Base-by-base conservation (phyloP, 2,113 vertebrate species). In the Heterotis niloticus region DNA sequence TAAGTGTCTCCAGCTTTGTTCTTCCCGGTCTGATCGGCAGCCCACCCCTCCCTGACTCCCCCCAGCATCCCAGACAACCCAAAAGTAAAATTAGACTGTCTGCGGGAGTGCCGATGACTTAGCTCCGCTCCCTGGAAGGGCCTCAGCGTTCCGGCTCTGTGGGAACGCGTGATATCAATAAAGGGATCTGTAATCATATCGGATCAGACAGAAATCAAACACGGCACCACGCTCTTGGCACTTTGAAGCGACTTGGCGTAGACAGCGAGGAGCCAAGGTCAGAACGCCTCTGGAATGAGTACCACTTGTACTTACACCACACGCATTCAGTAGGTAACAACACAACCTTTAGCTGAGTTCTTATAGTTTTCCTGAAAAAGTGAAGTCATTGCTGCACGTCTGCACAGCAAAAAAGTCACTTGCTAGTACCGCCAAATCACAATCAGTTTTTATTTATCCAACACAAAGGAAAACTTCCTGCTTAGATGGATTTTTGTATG, bases 1-100 rank as follows among this genome's bases (percentile, higher is more conserved):
- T 98, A 91, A 95, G 94, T 78, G 1, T 23, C 73, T 66, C 13
- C 20, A n/a, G 23, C 70, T 57, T 67, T 24, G 17, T 28, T 7
- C n/a, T 75, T 20, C 59, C 24, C 64, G 34, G 69, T 66, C 64
- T 23, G 20, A 59, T 68, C 11, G 1, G 24, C 64, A 69, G 29
- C 68, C 77, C 77, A 29, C 73, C 64, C 28, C 26, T 60, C 5
- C 10, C 59, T 5, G 16, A 28, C 67, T 16, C n/a, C 12, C 9
- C 64, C 64, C n/a, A 26, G 64, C 34, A 13, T 62, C 59, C 59
- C 59, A 13, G 64, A 24, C 10, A 66, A n/a, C 64, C 11, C 12
- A 76, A 76, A 60, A 23, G 60, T 76, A 62, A 59, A 76, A 76
- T 76, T 28, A 76, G 54, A 23, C n/a, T 26, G 56, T 59, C 28